Base-by-base conservation (phyloP, 2,113 vertebrate species). In the Eptatretus burgeri region DNA sequence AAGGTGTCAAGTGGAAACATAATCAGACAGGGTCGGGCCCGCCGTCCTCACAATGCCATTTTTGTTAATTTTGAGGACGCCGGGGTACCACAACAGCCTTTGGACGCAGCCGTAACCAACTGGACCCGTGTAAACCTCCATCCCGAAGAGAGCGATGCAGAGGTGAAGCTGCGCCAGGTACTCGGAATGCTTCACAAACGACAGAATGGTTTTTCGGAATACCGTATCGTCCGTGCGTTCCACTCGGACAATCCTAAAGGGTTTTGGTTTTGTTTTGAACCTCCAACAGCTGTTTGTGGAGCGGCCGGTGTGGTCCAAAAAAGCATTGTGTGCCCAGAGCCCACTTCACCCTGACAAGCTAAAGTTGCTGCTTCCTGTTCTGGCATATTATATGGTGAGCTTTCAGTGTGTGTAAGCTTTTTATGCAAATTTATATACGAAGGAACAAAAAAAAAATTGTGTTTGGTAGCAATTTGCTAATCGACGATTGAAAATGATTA, bases 341-440 rank as follows among this genome's bases (percentile, higher is more conserved):
- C 80, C 80, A 1, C 62, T 94, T 67, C 91, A 94, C 62, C 87
- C 85, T 0, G 88, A 94, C 63, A 98, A 98, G 69, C 81, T 96
- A 66, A 98, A 98, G 65, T 72, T 85, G 67, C 72, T 96, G 65
- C 74, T 98, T 69, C 89, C 82, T 0, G 76, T 78, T 12, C 52
- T 81, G 66, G 88, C 91, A 63, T 96, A 87, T 69, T 93, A 94
- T 73, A 96, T 86, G 88, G 86, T 94, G 68, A 86, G 81, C 67
- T 14, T 10, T 1, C 2, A 17, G 5, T 1, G 10, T n/a, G 13
- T 2, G 11, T 41, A 2, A 60, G 50, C 9, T 41, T 41, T 41
- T 41, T 41, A 7, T 41, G 27, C 27, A 41, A 41, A 41, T 41
- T 41, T 41, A 7, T 41, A 41, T 41, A 41, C 7, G 3, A 41